phyloP scores from a whole-genome alignment of 1,140 invertebrate species.

The Drosophila ogumai region DNA sequence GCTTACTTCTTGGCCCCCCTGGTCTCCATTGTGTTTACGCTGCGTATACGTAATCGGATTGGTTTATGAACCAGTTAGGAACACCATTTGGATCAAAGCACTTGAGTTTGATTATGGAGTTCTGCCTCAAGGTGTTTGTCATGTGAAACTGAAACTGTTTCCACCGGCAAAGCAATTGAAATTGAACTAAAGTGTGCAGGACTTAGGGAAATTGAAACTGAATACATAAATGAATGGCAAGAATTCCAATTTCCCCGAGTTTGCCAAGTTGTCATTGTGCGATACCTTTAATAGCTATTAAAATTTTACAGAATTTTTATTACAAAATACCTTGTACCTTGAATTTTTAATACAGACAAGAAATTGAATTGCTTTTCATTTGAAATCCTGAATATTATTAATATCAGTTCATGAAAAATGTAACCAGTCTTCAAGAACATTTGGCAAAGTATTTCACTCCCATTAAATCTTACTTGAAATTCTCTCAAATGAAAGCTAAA shows the following conservation, averaged over 20 bases:
- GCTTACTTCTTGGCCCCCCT: constrained; percentile 2
- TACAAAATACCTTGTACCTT: background rate
- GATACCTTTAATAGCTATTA: too few relatives aligned
- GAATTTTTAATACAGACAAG: background rate
- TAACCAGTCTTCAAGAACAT: background rate
- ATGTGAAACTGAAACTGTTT: constrained; percentile 9
- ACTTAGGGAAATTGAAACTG: background rate
- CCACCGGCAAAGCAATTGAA: background rate
- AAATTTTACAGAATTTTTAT: background rate
- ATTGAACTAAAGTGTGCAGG: background rate
- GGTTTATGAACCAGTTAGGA: constrained; percentile 10
- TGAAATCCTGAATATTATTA: background rate
- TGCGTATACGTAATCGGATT: constrained; percentile 56
- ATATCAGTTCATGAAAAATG: background rate
- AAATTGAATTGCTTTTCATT: background rate
- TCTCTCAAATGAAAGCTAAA: background rate
- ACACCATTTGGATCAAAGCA: background rate
- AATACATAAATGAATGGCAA: background rate
- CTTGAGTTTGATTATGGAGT: background rate
- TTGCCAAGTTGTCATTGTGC: too few relatives aligned
- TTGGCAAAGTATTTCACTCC: too few relatives aligned
- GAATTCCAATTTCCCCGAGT: background rate
- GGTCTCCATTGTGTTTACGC: constrained; percentile 22
- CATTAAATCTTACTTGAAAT: background rate
- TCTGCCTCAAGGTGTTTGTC: constrained; percentile 9